Conservation (phyloP, 1,140 invertebrate genomes). For the Leptopilina boulardi region DNA sequence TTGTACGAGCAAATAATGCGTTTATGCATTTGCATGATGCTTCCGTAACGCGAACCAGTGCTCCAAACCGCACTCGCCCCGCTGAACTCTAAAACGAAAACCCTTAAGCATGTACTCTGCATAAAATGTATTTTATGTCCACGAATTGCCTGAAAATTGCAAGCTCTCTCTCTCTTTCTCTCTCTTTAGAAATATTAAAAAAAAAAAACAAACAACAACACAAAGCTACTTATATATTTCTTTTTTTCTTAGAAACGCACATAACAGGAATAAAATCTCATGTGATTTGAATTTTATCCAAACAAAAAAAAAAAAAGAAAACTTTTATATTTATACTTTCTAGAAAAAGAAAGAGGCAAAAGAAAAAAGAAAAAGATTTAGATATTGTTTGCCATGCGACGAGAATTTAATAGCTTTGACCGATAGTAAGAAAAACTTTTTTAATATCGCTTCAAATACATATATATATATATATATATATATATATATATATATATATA, state of each 20-base stretch:
- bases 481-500: no score
- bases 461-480: background rate
- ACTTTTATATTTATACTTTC: no score
- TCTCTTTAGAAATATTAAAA: background rate
- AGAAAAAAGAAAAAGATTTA: background rate
- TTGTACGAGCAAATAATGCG: slow-evolving; percentile 64
- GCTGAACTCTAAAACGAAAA: slow-evolving; percentile 40
- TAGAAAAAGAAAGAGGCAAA: background rate
- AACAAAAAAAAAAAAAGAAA: no score
- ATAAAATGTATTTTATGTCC: slow-evolving; percentile 32
- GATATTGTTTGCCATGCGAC: no score
- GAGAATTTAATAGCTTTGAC: slow-evolving; percentile 8
- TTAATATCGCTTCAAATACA: slow-evolving; percentile 1
- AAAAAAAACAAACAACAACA: no score
- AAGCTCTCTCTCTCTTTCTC: no score
- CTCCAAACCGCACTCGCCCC: slow-evolving; percentile 3
- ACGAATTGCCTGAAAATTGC: background rate
- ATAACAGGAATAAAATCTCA: no score
- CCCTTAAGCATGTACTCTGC: slow-evolving; percentile 42
- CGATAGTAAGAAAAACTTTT: slow-evolving; percentile 6
- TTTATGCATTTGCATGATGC: slow-evolving; percentile 66
- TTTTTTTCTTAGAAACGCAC: no score
- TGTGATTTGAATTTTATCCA: no score
- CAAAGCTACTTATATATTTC: no score
- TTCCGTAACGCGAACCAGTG: slow-evolving; percentile 54